Evolutionary conservation across 2,888 invertebrate genomes (phyloP), one percentile per base, ranked within the genome.

Genomic region (Trypoxylon attenuatum): DNA sequence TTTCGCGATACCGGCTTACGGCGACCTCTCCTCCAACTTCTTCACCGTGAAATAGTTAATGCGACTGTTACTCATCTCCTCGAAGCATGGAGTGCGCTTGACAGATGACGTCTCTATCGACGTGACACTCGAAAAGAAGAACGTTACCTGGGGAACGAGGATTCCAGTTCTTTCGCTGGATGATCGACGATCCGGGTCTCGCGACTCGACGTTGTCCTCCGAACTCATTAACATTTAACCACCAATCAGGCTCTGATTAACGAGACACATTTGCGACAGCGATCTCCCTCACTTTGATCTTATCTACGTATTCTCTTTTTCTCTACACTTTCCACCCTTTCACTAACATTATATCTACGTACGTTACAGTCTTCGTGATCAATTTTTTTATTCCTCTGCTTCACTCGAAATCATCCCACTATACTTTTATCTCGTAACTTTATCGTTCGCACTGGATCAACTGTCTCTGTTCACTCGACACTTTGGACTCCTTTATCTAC

Each of bases 201-300:
- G n/a, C 41, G 50, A 29, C 29, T 41, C 55, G 54, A 47, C 49
- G 49, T 23, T 59, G 61, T 50, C 61, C 58, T 62, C 70, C 65
- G 68, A 73, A 66, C 53, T 59, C 69, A 68, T 76, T 76, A 76
- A 73, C 76, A 71, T 76, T 76, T 76, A 76, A 57, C 63, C 47
- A 55, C 61, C 66, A 76, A 76, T 76, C 73, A 73, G 41, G 47
- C 39, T 33, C 41, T 33, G 71, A 71, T 74, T 63, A 66, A 61
- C 49, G 64, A 52, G 56, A 16, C 2, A 27, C 15, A 21, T 3
- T 8, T 10, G 33, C 2, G 10, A 33, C 3, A 33, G 33, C n/a
- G 33, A 10, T 5, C n/a, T n/a, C n/a, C n/a, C n/a, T n/a, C n/a
- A n/a, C n/a, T n/a, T n/a, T n/a, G n/a, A n/a, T n/a, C n/a, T n/a